Base-by-base conservation (phyloP, 2,113 vertebrate genomes). In the Sinosuthora webbiana region DNA sequence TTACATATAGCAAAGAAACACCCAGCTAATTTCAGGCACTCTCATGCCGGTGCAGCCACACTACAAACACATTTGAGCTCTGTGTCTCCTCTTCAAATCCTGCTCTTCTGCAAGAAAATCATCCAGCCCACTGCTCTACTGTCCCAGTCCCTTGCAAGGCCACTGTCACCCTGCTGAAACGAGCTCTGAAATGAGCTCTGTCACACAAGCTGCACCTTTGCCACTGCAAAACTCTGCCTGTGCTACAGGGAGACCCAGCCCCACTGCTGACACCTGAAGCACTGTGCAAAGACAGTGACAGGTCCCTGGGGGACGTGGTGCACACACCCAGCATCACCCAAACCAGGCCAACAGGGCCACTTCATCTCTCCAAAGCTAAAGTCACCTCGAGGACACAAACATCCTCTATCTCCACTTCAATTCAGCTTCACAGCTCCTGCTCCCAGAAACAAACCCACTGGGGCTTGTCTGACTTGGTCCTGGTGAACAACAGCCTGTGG, bases 41-140 rank as follows among this genome's bases (percentile, higher is more conserved):
- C 50, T 44, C 15, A 18, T 4, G 14, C 42, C 42, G 52, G 13
- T 5, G 7, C 24, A 76, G 93, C 71, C 68, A 77, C 74, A 53
- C 50, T 59, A 68, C 1, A 6, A 71, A 68, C 12, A 10, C 2
- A 0, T 33, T 10, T 0, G 0, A 75, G 76, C 44, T 59, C 33
- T 23, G 24, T 0, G 3, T 17, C 41, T 73, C 57, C 60, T 64
- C 35, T 44, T 76, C 84, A 69, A 25, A 91, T 37, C 52, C 78
- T 79, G 56, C 31, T 37, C 31, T 89, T 84, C 45, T 45, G 37
- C 67, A 69, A 59, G 45, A 15, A 75, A 84, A 75, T 13, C 15
- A 6, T 5, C 42, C 2, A 1, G 7, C 1, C 10, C 39, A 8
- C 33, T 20, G 84, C 47, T 55, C 52, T 7, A 1, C 50, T 3